Base-by-base conservation (phyloP, 2,797 vertebrate species). In the Muscicapa striata region DNA sequence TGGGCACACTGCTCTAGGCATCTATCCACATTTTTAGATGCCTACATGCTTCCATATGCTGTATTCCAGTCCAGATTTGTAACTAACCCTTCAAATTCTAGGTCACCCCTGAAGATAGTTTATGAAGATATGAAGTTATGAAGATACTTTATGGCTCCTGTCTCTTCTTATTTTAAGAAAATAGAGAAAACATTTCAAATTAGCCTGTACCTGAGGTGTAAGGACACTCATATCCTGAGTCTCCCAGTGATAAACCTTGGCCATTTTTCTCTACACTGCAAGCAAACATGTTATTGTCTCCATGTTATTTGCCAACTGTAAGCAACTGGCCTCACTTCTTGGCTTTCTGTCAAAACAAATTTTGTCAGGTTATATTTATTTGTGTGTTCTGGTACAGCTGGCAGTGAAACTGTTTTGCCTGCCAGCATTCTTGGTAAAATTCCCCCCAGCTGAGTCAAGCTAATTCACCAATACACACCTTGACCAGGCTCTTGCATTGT, bases 341-440 rank as follows among this genome's bases (percentile, higher is more conserved):
- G 45, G 74, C 67, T 80, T 61, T 64, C 38, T 79, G 45, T 94
- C 89, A 96, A 93, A 90, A 90, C 40, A 90, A 94, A 91, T 80
- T 84, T 74, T 88, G 55, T 81, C 80, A 85, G 51, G 55, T 85
- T 91, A 64, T 59, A 77, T 84, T 91, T 93, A 68, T 70, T 88
- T 87, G 40, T 91, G 64, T 80, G 58, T 78, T 93, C 90, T 93
- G 69, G 54, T 67, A 84, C 45, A 91, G 52, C 63, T 93, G 66
- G 87, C 63, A 89, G 52, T 30, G 48, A 79, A 92, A 92, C 45
- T 59, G 29, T 43, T 76, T 72, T 0, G 5, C 27, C 26, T 66
- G 70, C 62, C 79, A 94, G 73, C n/a, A 84, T 61, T 89, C 74
- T 22, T 69, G 45, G 46, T 69, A 24, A 58, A 85, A 75, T 74